A percentile compares a stretch with the other conserved stretches of the same genome.
Evolutionary conservation across 2,888 invertebrate species (phyloP).

Genomic region (Lamproptera curius): DNA sequence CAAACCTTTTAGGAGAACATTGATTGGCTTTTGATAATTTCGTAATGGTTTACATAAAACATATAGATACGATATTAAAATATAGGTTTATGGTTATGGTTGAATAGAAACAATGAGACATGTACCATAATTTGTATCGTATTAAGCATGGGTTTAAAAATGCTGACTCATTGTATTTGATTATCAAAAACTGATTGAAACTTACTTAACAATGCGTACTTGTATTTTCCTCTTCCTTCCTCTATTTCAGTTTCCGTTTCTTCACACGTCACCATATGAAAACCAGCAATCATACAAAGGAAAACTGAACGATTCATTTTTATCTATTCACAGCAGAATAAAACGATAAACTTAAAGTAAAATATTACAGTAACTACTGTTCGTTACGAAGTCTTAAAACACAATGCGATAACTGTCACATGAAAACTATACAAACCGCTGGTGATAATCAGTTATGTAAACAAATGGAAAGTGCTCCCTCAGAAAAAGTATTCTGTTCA

Average conservation of each 20-base stretch:
- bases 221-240: conserved; percentile 58
- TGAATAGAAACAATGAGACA: too few species aligned
- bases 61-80: too few species aligned
- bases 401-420: conserved; percentile 20
- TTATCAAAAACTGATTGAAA: conserved; percentile 22
- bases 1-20: too few species aligned
- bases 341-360: too few species aligned
- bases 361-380: too few species aligned
- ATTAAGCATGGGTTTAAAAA: too few species aligned
- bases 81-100: too few species aligned
- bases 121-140: too few species aligned
- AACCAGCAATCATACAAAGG: conserved; percentile 23
- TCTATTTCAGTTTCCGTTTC: conserved; percentile 32
- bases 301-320: conserved; percentile 19
- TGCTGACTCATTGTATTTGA: too few species aligned
- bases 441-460: conserved; percentile 30
- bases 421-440: conserved; percentile 16
- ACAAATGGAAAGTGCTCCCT: conserved; percentile 32
- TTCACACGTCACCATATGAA: conserved; percentile 26
- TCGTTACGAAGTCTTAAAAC: background rate
- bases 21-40: too few species aligned
- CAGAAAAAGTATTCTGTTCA: conserved; percentile 1
- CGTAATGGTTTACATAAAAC: too few species aligned
- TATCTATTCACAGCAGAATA: background rate
- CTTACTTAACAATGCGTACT: conserved; percentile 64